phyloP scores from a whole-genome alignment of 2,888 invertebrate genomes.

The Drosophila quinaria region DNA sequence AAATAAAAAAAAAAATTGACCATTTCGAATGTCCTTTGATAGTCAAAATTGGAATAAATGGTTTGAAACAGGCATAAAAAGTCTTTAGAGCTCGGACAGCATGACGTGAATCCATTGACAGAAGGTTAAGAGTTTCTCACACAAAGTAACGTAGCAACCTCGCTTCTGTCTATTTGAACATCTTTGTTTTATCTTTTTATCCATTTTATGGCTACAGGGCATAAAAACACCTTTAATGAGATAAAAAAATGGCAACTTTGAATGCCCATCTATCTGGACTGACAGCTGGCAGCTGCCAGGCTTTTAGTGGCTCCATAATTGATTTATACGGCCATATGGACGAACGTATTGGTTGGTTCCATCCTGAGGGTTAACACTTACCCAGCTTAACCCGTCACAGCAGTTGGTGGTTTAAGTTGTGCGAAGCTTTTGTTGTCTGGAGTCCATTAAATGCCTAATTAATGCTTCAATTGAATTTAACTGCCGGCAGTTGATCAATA shows the following conservation, averaged over 20 bases:
- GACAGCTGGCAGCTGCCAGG: constrained; percentile 46
- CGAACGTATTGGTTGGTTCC: constrained; percentile 3
- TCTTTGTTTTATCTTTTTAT: constrained; percentile 17
- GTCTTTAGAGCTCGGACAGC: neutral
- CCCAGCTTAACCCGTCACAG: constrained; percentile 19
- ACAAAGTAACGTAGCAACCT: neutral
- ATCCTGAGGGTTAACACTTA: constrained; percentile 33
- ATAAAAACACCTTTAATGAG: constrained; percentile 30
- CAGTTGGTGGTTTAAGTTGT: constrained; percentile 32
- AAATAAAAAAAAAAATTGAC: constrained; percentile 4
- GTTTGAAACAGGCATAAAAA: constrained; percentile 5
- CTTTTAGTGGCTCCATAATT: constrained; percentile 59
- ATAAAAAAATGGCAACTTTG: constrained; percentile 25
- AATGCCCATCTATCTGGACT: constrained; percentile 21
- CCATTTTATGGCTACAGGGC: constrained; percentile 17
- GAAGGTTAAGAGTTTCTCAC: neutral
- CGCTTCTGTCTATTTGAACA: constrained; percentile 11
- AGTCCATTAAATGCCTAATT: constrained; percentile 71
- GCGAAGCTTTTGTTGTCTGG: constrained; percentile 68
- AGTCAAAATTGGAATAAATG: constrained; percentile 4
- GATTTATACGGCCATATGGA: constrained; percentile 67
- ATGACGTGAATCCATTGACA: constrained; percentile 1
- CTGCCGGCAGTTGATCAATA: constrained; percentile 65
- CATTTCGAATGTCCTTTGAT: constrained; percentile 11
- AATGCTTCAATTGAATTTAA: constrained; percentile 64